phyloP scores from a whole-genome alignment of 1,140 invertebrate genomes.

The Dufourea novaeangliae region DNA sequence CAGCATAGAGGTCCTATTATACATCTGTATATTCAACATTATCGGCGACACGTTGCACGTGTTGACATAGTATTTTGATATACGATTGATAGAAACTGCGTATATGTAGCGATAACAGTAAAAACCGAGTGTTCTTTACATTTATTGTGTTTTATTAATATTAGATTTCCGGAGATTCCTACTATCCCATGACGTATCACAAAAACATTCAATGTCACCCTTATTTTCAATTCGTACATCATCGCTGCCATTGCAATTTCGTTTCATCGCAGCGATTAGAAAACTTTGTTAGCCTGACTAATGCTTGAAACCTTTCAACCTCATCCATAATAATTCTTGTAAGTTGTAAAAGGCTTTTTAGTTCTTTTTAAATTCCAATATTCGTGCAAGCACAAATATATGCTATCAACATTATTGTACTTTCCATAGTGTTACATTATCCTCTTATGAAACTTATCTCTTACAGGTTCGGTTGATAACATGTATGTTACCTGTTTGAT shows the following conservation, averaged over 20 bases:
- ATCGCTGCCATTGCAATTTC: not conserved
- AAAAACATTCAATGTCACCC: no score
- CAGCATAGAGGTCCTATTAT: constrained; percentile 50
- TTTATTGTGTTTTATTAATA: not conserved
- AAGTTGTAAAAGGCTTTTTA: no score
- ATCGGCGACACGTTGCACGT: constrained; percentile 34
- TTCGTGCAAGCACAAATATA: no score
- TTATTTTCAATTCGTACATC: not conserved
- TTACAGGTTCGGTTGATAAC: no score
- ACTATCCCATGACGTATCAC: not conserved
- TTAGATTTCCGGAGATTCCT: not conserved
- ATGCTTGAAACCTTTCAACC: not conserved
- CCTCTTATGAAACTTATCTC: not conserved
- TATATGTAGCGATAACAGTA: constrained; percentile 41
- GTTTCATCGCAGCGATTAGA: not conserved
- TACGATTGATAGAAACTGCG: constrained; percentile 15
- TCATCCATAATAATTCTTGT: no score
- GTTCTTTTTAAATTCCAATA: not conserved
- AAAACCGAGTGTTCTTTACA: constrained; percentile 28
- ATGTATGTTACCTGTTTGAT: no score
- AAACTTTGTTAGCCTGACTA: not conserved
- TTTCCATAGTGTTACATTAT: not conserved
- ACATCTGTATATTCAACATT: constrained; percentile 52
- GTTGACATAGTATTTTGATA: constrained; percentile 66
- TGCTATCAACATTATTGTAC: no score